Conservation (phyloP, 2,797 vertebrate species). For the Rachycentron canadum region DNA sequence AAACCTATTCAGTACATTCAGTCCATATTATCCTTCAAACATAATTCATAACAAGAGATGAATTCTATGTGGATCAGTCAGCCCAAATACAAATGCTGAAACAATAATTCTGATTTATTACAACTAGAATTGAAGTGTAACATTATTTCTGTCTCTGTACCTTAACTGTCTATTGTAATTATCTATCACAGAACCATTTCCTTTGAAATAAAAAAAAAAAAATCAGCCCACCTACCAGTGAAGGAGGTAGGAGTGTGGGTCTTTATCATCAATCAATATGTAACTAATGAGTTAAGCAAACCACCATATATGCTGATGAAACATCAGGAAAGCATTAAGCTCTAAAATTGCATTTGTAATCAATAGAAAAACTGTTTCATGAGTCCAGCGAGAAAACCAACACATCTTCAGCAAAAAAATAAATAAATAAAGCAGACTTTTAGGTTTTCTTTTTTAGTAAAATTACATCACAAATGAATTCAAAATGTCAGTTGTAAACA, state of each 20-base stretch:
- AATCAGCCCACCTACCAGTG: neutral
- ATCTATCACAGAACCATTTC: neutral
- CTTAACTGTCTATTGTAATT: too few relatives aligned
- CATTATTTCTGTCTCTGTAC: neutral
- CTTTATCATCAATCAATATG: slow-evolving; percentile 30
- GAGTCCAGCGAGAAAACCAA: slow-evolving; percentile 14
- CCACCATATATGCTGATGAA: slow-evolving; percentile 9
- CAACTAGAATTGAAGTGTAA: neutral
- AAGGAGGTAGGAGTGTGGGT: neutral
- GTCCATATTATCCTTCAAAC: neutral
- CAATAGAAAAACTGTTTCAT: slow-evolving; percentile 3
- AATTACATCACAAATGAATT: slow-evolving; percentile 3
- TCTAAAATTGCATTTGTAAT: slow-evolving; percentile 35
- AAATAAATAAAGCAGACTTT: neutral
- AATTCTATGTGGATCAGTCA: neutral
- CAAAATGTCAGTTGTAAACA: too few relatives aligned
- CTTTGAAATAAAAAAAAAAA: slow-evolving; percentile 5
- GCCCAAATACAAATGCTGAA: neutral
- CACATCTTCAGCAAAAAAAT: slow-evolving; percentile 4
- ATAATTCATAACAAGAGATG: neutral
- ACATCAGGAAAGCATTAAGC: neutral
- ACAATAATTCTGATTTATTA: neutral
- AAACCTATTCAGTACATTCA: neutral
- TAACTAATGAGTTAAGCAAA: slow-evolving; percentile 5
- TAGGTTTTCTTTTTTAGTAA: too few relatives aligned